Conservation (phyloP, 2,113 vertebrate species). For the Agelaius phoeniceus region DNA sequence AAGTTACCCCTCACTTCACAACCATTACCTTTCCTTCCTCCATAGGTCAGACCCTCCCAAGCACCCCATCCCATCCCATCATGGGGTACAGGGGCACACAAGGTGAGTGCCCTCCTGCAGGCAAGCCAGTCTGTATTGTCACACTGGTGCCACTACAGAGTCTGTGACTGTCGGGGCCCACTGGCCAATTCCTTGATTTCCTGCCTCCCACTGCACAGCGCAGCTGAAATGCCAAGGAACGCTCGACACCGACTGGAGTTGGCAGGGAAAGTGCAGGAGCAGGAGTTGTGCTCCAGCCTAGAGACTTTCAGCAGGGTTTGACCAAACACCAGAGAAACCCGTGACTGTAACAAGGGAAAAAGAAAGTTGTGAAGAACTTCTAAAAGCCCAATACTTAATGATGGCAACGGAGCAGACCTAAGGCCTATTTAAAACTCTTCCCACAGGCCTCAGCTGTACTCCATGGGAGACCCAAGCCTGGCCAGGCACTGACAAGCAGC, state of each 20-base stretch:
- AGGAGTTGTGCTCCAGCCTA: accelerated
- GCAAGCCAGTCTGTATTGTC: not conserved
- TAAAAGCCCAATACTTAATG: not conserved
- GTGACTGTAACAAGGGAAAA: not conserved
- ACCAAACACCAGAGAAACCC: not conserved
- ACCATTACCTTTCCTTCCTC: not conserved
- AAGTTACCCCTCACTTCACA: accelerated
- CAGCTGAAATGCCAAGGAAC: accelerated
- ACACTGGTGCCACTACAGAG: no score
- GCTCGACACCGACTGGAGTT: accelerated
- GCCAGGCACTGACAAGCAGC: not conserved
- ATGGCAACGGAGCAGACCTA: not conserved
- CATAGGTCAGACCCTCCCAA: accelerated
- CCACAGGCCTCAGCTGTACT: accelerated
- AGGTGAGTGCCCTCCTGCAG: accelerated
- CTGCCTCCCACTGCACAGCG: accelerated
- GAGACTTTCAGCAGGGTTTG: not conserved
- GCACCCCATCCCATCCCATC: not conserved
- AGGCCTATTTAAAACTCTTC: not conserved
- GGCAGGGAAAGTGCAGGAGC: accelerated
- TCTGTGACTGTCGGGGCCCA: accelerated
- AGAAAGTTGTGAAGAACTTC: not conserved
- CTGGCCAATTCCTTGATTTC: accelerated
- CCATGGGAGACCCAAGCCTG: not conserved
- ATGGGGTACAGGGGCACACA: accelerated